Conservation (phyloP, 2,888 invertebrate species). For the Gasteruption jaculator region DNA sequence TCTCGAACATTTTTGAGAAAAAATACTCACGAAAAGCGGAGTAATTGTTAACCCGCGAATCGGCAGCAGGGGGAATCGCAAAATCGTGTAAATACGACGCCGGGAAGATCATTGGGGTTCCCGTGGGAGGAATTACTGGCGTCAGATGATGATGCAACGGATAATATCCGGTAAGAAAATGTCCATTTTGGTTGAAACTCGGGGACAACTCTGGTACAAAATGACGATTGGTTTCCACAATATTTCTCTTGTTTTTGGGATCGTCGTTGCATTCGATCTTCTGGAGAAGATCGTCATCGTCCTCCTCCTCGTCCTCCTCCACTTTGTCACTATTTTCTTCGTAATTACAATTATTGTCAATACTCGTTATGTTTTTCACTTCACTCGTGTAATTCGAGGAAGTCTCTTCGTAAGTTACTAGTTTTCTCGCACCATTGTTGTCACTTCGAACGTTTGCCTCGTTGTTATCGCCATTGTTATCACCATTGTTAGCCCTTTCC, state of each 20-base stretch:
- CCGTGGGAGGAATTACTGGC: slow-evolving; percentile 52
- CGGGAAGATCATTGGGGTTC: too few relatives aligned
- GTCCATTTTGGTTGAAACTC: too few relatives aligned
- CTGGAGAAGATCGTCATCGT: slow-evolving; percentile 9
- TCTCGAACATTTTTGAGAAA: slow-evolving; percentile 8
- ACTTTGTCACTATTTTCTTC: slow-evolving; percentile 3
- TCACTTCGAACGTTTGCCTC: not conserved
- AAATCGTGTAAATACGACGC: slow-evolving; percentile 31
- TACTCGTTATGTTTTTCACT: slow-evolving; percentile 11
- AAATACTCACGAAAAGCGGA: slow-evolving; percentile 55
- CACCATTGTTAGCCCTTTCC: slow-evolving; percentile 21
- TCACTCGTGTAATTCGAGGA: slow-evolving; percentile 11
- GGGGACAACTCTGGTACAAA: too few relatives aligned
- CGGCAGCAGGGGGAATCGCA: slow-evolving; percentile 34
- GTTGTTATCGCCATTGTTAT: slow-evolving; percentile 23
- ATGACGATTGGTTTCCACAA: too few relatives aligned
- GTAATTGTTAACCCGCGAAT: slow-evolving; percentile 51
- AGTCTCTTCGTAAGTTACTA: slow-evolving; percentile 28
- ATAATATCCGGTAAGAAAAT: slow-evolving; percentile 34
- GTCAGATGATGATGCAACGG: slow-evolving; percentile 47
- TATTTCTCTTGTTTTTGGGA: slow-evolving; percentile 34
- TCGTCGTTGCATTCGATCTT: slow-evolving; percentile 22
- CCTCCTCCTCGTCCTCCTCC: slow-evolving; percentile 7
- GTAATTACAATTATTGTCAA: slow-evolving; percentile 8
- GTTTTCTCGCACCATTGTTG: slow-evolving; percentile 24